Percentiles rank a stretch among this genome's conserved stretches.
These are phyloP conservation scores for Squalus acanthias DNA, from an alignment of 2,797 vertebrate genomes.

Conservation along the genomic window DNA sequence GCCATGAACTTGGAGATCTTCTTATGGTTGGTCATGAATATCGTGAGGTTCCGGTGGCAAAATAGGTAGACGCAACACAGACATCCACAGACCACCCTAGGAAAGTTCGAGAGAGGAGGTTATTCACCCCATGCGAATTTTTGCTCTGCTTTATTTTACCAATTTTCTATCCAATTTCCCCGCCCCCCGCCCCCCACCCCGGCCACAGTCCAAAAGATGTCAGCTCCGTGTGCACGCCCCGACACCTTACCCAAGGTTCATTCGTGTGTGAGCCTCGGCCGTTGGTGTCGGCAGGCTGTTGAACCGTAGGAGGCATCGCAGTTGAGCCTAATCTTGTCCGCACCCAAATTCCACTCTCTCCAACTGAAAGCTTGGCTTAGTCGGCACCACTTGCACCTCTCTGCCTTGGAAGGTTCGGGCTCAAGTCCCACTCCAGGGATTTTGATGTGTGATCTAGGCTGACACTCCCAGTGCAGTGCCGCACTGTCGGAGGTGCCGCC, in stretches of 20 bases:
- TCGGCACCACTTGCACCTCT: no score
- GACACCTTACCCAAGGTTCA: background rate
- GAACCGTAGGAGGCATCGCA: background rate
- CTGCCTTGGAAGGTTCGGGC: background rate
- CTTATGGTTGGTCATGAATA: slow-evolving; percentile 36
- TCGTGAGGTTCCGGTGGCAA: slow-evolving; percentile 42
- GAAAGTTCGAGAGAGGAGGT: background rate
- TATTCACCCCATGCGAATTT: background rate
- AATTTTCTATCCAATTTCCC: background rate
- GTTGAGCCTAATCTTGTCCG: no score
- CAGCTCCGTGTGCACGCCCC: background rate
- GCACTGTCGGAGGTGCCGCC: background rate
- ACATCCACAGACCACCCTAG: slow-evolving; percentile 42
- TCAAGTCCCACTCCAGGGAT: background rate
- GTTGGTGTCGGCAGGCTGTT: background rate
- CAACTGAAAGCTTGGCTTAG: no score
- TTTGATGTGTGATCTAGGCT: background rate
- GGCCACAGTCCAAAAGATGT: background rate
- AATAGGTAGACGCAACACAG: slow-evolving; percentile 44
- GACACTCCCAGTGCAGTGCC: background rate
- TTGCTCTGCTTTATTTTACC: background rate
- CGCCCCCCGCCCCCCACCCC: background rate
- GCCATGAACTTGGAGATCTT: slow-evolving; percentile 38
- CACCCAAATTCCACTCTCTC: background rate
- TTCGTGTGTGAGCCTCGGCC: background rate